phyloP scores from a whole-genome alignment of 2,797 vertebrate species.

The Xerus rutilus region DNA sequence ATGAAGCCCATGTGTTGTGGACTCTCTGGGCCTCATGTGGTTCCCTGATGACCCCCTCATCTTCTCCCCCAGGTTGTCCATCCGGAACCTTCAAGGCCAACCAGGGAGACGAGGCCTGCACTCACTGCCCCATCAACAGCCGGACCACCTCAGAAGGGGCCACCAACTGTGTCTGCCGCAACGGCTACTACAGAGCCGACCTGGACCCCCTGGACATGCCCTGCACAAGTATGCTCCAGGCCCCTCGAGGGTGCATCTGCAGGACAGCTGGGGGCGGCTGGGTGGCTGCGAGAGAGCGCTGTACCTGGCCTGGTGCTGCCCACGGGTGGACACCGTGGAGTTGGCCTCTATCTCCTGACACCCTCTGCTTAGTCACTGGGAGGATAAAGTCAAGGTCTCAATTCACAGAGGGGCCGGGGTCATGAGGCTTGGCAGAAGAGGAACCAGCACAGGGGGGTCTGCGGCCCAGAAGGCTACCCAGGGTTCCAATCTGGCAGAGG shows the following conservation, averaged over 20 bases:
- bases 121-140: slow-evolving; percentile 96
- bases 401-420: not conserved
- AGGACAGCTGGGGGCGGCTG: not conserved
- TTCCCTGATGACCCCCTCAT: not conserved
- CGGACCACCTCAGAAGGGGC: slow-evolving; percentile 95
- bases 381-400: slow-evolving; percentile 37
- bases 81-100: slow-evolving; percentile 95
- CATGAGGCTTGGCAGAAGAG: not conserved
- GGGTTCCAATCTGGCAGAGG: not conserved
- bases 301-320: not conserved
- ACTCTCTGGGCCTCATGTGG: not conserved
- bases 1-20: accelerated
- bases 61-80: slow-evolving; percentile 91
- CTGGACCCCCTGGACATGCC: slow-evolving; percentile 95
- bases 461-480: not conserved
- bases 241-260: not conserved
- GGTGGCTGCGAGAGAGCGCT: accelerated
- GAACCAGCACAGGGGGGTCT: not conserved
- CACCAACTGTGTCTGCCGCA: slow-evolving; percentile 95
- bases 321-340: accelerated
- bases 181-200: slow-evolving; percentile 94
- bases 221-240: slow-evolving; percentile 93
- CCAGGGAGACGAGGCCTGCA: slow-evolving; percentile 95
- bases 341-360: not conserved
- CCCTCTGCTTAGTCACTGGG: not conserved